Conservation (phyloP, 2,888 invertebrate genomes). For the Carcina quercana region DNA sequence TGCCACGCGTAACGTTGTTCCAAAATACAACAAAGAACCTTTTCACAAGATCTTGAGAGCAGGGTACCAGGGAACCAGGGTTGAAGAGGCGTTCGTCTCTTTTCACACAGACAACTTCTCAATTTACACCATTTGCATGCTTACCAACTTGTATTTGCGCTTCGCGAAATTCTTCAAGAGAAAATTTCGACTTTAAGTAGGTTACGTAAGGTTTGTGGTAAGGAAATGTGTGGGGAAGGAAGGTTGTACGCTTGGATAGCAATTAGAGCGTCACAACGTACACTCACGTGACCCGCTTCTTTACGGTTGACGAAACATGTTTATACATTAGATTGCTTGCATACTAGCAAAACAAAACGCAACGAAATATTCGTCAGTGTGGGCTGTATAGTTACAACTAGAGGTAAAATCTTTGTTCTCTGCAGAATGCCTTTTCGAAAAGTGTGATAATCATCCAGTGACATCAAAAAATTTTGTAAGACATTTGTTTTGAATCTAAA, state of each 20-base stretch:
- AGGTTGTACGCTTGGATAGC: conserved; percentile 12
- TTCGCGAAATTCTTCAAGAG: conserved; percentile 9
- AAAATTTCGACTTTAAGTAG: conserved; percentile 11
- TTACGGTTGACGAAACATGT: conserved; percentile 21
- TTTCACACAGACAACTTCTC: conserved; percentile 21
- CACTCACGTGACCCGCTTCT: conserved; percentile 24
- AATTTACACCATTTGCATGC: conserved; percentile 26
- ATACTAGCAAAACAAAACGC: too few relatives aligned
- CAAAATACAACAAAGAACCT: too few relatives aligned
- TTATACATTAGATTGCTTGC: conserved; percentile 1
- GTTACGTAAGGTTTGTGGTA: not conserved
- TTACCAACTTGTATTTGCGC: conserved; percentile 18
- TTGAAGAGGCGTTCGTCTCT: conserved; percentile 15
- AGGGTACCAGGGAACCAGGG: too few relatives aligned
- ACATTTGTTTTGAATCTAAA: too few relatives aligned
- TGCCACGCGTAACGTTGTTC: too few relatives aligned
- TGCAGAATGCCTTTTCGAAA: too few relatives aligned
- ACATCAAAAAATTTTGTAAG: too few relatives aligned
- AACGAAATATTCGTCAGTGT: too few relatives aligned
- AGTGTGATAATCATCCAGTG: too few relatives aligned
- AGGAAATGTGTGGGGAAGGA: not conserved
- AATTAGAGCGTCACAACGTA: conserved; percentile 16
- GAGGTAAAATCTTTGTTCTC: too few relatives aligned
- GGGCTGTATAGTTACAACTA: too few relatives aligned
- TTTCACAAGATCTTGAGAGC: too few relatives aligned